A percentile compares a stretch with the other conserved stretches of the same genome.
phyloP scores from a whole-genome alignment of 1,140 invertebrate genomes.

The Aphaenogaster ashmeadi region DNA sequence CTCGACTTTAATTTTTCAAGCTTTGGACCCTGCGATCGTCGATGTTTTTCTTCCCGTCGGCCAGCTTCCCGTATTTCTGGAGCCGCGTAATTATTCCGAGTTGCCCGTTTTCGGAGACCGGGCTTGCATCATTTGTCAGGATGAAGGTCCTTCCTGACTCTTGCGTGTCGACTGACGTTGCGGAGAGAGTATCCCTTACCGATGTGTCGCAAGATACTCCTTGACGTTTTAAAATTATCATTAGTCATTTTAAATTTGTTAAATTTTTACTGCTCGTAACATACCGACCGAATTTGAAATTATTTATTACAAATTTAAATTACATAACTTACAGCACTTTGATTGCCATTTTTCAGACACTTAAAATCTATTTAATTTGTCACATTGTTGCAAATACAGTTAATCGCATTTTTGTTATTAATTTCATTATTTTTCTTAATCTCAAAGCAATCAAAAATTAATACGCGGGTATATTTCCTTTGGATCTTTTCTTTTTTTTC shows the following conservation, averaged over 20 bases:
- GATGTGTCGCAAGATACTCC: constrained; percentile 9
- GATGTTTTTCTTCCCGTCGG: constrained; percentile 69
- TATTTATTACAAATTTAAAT: constrained; percentile 20
- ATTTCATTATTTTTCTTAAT: background rate
- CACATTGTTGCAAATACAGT: background rate
- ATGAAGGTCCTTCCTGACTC: constrained; percentile 74
- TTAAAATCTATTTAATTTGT: constrained; percentile 1
- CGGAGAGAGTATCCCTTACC: background rate
- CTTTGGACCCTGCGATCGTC: constrained; percentile 69
- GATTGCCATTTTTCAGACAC: background rate
- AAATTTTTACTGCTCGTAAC: constrained; percentile 1
- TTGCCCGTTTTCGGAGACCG: constrained; percentile 29
- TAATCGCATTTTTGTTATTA: background rate
- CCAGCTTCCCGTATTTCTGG: constrained; percentile 76
- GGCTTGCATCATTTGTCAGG: constrained; percentile 80
- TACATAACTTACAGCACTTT: background rate
- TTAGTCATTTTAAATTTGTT: constrained; percentile 6
- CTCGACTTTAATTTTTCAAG: constrained; percentile 82
- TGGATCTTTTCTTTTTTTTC: background rate
- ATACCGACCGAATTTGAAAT: background rate
- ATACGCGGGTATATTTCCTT: background rate
- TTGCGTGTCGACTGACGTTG: constrained; percentile 35
- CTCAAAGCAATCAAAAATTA: background rate
- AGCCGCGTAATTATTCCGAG: constrained; percentile 77
- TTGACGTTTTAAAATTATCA: constrained; percentile 21